Conservation (phyloP, 2,797 vertebrate genomes). For the Myiotriccus ornatus region DNA sequence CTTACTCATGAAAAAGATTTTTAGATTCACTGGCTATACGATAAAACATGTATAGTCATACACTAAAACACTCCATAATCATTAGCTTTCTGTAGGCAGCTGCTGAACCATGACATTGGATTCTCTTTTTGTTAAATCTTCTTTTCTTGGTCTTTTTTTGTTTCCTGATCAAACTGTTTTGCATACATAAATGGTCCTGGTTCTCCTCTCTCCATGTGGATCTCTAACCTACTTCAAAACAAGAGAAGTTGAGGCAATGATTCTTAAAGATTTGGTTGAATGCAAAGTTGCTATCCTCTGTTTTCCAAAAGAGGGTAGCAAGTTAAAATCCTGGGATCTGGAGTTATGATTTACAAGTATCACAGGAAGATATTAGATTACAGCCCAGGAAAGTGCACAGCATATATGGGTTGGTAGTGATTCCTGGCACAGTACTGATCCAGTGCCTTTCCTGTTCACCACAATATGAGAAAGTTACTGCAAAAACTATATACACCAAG, state of each 20-base stretch:
- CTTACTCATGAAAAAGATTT: not conserved
- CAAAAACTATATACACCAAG: not conserved
- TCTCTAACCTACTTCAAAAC: not conserved
- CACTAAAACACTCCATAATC: not conserved
- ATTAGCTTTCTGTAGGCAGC: not conserved
- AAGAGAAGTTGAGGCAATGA: not conserved
- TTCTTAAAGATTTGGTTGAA: not conserved
- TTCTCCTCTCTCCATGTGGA: not conserved
- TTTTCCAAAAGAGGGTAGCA: not conserved
- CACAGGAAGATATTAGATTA: not conserved
- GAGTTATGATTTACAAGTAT: not conserved
- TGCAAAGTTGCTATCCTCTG: not conserved
- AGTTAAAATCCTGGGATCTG: not conserved
- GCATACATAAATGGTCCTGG: not conserved
- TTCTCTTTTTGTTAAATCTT: not conserved
- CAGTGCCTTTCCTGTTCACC: rapidly evolving
- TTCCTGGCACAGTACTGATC: not conserved
- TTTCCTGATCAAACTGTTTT: not conserved
- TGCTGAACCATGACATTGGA: not conserved
- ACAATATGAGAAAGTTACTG: not conserved
- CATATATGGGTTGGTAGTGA: rapidly evolving
- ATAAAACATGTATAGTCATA: not conserved
- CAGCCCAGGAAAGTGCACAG: not conserved
- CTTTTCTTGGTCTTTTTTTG: not conserved
- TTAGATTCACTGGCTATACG: not conserved